phyloP scores from a whole-genome alignment of 2,888 invertebrate species.

The Junonia oenone region DNA sequence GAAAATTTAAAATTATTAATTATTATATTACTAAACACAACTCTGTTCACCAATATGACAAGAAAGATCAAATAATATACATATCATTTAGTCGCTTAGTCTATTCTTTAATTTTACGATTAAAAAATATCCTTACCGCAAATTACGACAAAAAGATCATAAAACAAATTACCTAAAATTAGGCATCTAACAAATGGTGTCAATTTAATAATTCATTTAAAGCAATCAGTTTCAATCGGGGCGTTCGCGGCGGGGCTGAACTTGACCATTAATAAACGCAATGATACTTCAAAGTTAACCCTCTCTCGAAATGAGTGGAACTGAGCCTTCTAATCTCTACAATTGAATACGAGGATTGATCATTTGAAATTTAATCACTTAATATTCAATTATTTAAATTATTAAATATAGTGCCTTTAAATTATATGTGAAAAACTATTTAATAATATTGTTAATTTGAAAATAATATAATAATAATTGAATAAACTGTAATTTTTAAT shows the following conservation, averaged over 20 bases:
- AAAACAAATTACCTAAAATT: constrained; percentile 11
- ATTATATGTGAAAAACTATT: no score
- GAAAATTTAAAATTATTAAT: no score
- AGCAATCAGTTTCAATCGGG: constrained; percentile 66
- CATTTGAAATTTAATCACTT: background rate
- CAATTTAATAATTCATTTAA: constrained; percentile 73
- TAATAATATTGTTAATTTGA: no score
- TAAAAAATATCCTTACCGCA: background rate
- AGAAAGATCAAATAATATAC: no score
- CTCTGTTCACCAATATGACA: no score
- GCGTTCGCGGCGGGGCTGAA: constrained; percentile 47
- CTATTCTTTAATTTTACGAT: no score
- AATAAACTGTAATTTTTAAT: no score
- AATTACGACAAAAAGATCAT: background rate
- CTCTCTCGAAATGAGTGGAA: constrained; percentile 60
- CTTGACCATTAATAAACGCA: constrained; percentile 78
- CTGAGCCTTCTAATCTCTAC: constrained; percentile 36
- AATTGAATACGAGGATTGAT: constrained; percentile 5
- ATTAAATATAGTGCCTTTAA: background rate
- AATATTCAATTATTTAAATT: background rate
- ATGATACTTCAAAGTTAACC: constrained; percentile 78
- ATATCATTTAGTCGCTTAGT: no score
- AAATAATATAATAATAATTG: no score
- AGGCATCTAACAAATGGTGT: constrained; percentile 51
- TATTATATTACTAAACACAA: no score